These are phyloP conservation scores for Ephydatia muelleri DNA, from an alignment of 37 sponge, comb jelly and placozoan species.

Conservation along the genomic window DNA sequence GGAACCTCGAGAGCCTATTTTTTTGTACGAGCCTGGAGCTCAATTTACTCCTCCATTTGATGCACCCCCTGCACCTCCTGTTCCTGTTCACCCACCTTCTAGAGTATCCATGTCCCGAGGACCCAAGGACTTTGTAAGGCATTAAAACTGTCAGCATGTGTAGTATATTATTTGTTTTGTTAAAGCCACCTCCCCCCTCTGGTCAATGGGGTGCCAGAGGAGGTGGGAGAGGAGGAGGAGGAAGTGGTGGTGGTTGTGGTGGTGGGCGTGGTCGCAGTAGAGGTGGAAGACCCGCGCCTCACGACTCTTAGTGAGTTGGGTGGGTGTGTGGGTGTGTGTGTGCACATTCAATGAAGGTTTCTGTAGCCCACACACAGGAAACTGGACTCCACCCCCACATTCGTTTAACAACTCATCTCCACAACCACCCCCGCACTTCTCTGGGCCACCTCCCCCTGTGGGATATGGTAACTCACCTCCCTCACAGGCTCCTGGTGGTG, in stretches of 20 bases:
- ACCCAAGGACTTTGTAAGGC: not conserved
- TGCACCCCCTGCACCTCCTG: constrained; percentile 5
- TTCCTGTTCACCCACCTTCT: not conserved
- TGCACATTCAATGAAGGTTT: no score
- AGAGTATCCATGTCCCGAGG: not conserved
- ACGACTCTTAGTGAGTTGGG: constrained; percentile 27
- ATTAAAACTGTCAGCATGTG: not conserved
- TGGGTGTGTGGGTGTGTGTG: constrained; percentile 10
- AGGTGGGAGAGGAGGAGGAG: constrained; percentile 36
- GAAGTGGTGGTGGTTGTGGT: constrained; percentile 9
- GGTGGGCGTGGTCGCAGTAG: constrained; percentile 5
- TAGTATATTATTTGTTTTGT: not conserved
- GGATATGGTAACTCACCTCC: constrained; percentile 8
- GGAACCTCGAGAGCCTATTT: constrained; percentile 65
- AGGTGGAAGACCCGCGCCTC: constrained; percentile 12
- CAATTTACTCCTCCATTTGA: constrained; percentile 14
- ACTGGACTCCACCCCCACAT: not conserved
- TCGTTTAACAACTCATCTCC: not conserved
- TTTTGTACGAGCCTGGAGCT: constrained; percentile 56
- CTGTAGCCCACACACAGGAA: not conserved
- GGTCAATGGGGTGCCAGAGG: not conserved
- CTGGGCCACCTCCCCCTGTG: not conserved
- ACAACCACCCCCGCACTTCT: not conserved
- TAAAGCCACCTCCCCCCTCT: not conserved
- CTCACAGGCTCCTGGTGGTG: not conserved